Base-by-base conservation (phyloP, 2,797 vertebrate species). In the Cygnus olor region DNA sequence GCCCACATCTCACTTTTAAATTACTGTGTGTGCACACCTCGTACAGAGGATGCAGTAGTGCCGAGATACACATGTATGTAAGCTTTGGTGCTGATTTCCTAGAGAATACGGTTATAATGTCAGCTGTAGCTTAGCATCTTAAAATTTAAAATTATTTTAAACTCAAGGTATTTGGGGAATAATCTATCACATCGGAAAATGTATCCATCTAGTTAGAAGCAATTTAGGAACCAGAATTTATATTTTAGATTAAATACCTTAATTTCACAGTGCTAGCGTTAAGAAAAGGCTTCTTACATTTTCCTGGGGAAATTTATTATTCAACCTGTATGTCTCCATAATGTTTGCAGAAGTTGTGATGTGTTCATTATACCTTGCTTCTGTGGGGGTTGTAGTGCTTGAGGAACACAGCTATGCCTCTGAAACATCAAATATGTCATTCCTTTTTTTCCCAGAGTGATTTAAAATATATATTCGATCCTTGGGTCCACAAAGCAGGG, bases 71-170 rank as follows among this genome's bases (percentile, higher is more conserved):
- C 18, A 11, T 5, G 53, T 24, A 17, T 68, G 71, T 8, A 70
- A 80, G 89, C 83, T 64, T 20, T 60, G 73, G 28, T 54, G 20
- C 54, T 13, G 65, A 34, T 74, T 92, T 88, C 69, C 72, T 51
- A 22, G 49, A 66, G 82, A 85, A 89, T 85, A 66, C 0, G 0
- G 57, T 83, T 53, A 42, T 8, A 28, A 94, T 79, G 76, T 88
- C 78, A 87, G 95, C 64, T 68, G 51, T 4, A 80, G 57, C 49
- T 87, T 34, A 40, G 76, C 60, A 36, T 70, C 57, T 68, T 80
- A 69, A 80, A 92, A 89, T 82, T 85, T 66, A 80, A 85, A 64
- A 82, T 92, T 40, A 71, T 90, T 92, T 93, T 69, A 72, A 92
- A 68, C n/a, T 65, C 63, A 2, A 7, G 3, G 36, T 17, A 22